phyloP scores from a whole-genome alignment of 2,113 vertebrate genomes.

The Daboia siamensis region DNA sequence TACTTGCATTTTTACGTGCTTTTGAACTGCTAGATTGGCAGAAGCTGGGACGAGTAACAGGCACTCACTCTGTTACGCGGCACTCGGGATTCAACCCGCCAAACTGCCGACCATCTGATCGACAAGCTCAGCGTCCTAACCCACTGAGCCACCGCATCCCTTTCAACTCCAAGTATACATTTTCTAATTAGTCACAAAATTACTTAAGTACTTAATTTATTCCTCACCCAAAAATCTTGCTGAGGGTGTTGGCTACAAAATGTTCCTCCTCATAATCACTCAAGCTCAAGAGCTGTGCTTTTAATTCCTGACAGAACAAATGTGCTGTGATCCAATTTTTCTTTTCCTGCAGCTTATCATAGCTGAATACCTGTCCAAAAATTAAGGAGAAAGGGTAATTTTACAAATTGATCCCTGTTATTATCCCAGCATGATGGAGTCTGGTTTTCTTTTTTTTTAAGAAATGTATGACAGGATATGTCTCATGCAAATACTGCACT shows the following conservation, averaged over 20 bases:
- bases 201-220: neutral
- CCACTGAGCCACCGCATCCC: too few species aligned
- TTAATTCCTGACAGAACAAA: constrained; percentile 79
- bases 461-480: neutral
- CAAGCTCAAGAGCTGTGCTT: constrained; percentile 89
- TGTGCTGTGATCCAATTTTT: constrained; percentile 86
- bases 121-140: too few species aligned
- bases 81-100: too few species aligned
- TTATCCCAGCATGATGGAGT: neutral
- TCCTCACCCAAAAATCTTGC: constrained; percentile 88
- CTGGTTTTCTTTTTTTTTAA: neutral
- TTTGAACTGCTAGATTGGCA: too few species aligned
- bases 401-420: neutral
- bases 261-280: constrained; percentile 84
- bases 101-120: too few species aligned
- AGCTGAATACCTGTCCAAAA: constrained; percentile 81
- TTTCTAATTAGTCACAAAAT: neutral
- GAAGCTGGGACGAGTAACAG: too few species aligned
- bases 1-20: too few species aligned
- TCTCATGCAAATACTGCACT: neutral
- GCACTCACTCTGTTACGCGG: too few species aligned
- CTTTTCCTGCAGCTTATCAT: constrained; percentile 80
- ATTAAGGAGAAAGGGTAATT: neutral
- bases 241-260: constrained; percentile 82
- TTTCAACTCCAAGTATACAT: neutral